These are phyloP conservation scores for Ecliptopera silaceata DNA, from an alignment of 2,888 invertebrate genomes.

Conservation along the genomic window DNA sequence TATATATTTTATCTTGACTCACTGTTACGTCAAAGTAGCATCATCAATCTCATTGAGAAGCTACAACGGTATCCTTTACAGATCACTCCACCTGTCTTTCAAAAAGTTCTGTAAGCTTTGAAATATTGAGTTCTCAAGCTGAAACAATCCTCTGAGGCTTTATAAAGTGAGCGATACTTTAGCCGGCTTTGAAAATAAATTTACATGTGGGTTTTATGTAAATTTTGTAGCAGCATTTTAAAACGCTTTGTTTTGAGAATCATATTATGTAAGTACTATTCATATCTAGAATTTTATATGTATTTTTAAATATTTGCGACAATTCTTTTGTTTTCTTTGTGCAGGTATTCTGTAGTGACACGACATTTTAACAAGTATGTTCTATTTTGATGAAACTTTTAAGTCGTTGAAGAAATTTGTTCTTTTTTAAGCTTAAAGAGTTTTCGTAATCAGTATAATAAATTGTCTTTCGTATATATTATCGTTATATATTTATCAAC, in stretches of 20 bases:
- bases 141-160: constrained; percentile 64
- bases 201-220: constrained; percentile 31
- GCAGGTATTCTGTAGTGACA: too few species aligned
- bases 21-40: neutral
- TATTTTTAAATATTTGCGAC: too few species aligned
- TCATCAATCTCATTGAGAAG: neutral
- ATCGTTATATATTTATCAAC: too few species aligned
- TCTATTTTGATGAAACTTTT: too few species aligned
- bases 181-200: constrained; percentile 41
- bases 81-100: constrained; percentile 13
- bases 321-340: too few species aligned
- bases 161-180: constrained; percentile 34
- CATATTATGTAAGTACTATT: too few species aligned
- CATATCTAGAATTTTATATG: too few species aligned
- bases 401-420: too few species aligned
- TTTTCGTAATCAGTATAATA: too few species aligned
- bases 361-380: too few species aligned
- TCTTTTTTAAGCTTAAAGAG: too few species aligned
- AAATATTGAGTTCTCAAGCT: constrained; percentile 38
- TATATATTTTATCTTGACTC: neutral
- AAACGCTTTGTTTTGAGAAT: constrained; percentile 2
- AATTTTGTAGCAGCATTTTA: constrained; percentile 16
- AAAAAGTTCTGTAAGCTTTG: constrained; percentile 32
- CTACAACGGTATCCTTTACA: neutral
- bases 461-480: too few species aligned